Conservation (phyloP, 2,888 invertebrate species). For the Cremastobaeus sp. region DNA sequence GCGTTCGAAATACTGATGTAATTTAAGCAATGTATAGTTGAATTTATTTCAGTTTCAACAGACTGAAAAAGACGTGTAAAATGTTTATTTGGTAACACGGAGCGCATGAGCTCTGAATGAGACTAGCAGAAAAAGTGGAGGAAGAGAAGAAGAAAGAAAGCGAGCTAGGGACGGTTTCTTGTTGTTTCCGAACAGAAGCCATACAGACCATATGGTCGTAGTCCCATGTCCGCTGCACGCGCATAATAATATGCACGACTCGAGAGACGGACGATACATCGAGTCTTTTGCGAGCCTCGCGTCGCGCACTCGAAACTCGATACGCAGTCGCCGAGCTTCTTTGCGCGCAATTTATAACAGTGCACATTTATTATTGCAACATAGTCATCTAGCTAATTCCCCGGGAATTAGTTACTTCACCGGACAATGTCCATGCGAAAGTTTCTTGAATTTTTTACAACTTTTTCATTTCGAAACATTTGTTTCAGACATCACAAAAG, state of each 20-base stretch:
- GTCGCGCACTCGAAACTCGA: conserved; percentile 52
- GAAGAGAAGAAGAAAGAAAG: conserved; percentile 7
- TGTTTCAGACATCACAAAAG: too few relatives aligned
- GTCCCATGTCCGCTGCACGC: conserved; percentile 61
- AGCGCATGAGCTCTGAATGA: too few relatives aligned
- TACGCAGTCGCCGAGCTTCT: conserved; percentile 58
- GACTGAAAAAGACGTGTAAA: too few relatives aligned
- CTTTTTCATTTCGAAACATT: too few relatives aligned
- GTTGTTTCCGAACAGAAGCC: conserved; percentile 75
- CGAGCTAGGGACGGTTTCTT: conserved; percentile 54
- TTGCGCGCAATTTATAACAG: conserved; percentile 14
- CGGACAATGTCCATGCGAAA: too few relatives aligned
- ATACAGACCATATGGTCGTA: conserved; percentile 65
- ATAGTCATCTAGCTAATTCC: too few relatives aligned
- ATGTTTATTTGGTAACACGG: too few relatives aligned
- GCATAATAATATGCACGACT: conserved; percentile 55
- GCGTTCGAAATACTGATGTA: too few relatives aligned
- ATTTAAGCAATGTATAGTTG: too few relatives aligned
- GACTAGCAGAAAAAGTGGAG: too few relatives aligned
- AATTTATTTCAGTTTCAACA: too few relatives aligned
- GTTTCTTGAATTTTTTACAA: conserved; percentile 1
- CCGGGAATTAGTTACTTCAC: too few relatives aligned
- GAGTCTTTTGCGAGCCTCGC: conserved; percentile 22
- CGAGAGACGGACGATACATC: conserved; percentile 34
- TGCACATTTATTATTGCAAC: conserved; percentile 12